phyloP scores from a whole-genome alignment of 2,797 vertebrate species.

The Parauchenoglanis ngamensis region DNA sequence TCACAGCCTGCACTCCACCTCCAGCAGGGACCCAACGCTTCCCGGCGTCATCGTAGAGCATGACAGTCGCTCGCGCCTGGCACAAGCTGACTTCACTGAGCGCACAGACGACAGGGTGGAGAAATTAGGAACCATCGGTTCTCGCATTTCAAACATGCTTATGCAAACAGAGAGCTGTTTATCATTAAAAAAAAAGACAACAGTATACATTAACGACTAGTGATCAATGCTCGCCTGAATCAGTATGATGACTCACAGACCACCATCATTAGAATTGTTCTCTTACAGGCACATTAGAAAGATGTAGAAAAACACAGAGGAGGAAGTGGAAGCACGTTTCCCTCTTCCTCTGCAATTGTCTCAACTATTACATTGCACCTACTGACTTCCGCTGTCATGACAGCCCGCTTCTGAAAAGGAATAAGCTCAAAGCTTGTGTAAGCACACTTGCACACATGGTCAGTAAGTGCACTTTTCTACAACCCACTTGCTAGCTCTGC shows the following conservation, averaged over 20 bases:
- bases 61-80: constrained; percentile 92
- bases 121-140: neutral
- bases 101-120: neutral
- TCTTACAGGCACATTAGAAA: neutral
- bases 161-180: neutral
- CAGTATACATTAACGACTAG: neutral
- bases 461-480: neutral
- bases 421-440: neutral
- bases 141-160: neutral
- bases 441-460: neutral
- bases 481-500: neutral
- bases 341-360: constrained; percentile 45
- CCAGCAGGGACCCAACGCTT: constrained; percentile 93
- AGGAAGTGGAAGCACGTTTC: constrained; percentile 49
- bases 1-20: constrained; percentile 82
- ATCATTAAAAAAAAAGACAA: neutral
- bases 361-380: constrained; percentile 39
- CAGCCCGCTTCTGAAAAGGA: constrained; percentile 19
- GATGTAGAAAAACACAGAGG: constrained; percentile 2
- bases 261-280: constrained; percentile 2
- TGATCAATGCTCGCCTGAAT: neutral
- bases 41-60: constrained; percentile 89
- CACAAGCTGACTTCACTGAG: constrained; percentile 92
- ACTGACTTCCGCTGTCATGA: constrained; percentile 34
- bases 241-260: constrained; percentile 8